A percentile compares a stretch with the other conserved stretches of the same genome.
Evolutionary conservation across 2,113 vertebrate species (phyloP).

Genomic region (Nycticorax nycticorax): DNA sequence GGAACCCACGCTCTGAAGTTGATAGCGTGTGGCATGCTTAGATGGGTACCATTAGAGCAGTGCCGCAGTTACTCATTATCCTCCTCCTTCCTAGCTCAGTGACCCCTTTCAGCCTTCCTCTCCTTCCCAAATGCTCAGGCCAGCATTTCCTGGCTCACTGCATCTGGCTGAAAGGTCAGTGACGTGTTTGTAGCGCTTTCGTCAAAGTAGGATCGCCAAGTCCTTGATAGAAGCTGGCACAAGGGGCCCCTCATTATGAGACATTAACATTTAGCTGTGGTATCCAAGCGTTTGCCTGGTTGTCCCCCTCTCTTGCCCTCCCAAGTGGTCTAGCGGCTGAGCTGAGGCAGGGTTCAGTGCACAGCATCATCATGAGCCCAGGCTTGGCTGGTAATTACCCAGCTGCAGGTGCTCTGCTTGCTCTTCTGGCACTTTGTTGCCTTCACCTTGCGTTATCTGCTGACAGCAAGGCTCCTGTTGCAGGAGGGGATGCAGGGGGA

Average conservation of each 20-base stretch:
- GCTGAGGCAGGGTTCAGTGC: not conserved
- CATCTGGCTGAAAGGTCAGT: slow-evolving; percentile 21
- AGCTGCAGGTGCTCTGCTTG: not conserved
- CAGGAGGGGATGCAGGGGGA: fast-evolving
- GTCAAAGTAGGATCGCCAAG: not conserved
- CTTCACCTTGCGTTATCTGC: not conserved
- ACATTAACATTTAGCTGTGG: not conserved
- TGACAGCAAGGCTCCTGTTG: not conserved
- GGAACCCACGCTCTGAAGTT: not conserved
- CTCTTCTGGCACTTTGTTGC: not conserved
- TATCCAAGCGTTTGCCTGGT: not conserved
- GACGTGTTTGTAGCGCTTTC: not conserved
- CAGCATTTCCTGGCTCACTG: not conserved
- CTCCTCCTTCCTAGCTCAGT: not conserved
- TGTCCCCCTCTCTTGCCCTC: not conserved
- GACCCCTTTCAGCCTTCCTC: not conserved
- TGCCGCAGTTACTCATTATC: not conserved
- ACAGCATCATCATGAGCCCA: not conserved
- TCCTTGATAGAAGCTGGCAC: not conserved
- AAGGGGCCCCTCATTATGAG: not conserved
- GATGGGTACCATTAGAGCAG: not conserved
- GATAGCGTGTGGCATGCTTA: not conserved
- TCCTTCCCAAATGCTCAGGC: not conserved
- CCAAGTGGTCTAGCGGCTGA: fast-evolving
- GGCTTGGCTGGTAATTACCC: not conserved